Evolutionary conservation across 2,797 vertebrate genomes (phyloP), one percentile per base, ranked within the genome.

Genomic region (Lepus oiostolus): DNA sequence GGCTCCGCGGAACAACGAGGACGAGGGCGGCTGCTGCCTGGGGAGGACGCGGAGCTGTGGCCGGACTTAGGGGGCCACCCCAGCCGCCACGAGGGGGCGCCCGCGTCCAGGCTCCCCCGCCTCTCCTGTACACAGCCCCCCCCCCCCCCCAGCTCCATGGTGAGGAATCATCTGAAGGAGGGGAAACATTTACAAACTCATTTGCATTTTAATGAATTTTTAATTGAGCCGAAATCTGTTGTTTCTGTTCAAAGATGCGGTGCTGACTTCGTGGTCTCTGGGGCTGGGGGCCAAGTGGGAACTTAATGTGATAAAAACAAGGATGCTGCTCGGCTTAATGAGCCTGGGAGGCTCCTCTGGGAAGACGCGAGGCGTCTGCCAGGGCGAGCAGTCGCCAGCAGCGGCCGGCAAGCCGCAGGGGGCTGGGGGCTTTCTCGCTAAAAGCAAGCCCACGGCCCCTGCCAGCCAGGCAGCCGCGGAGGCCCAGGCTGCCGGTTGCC

Each of bases 161-260:
- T 88, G 98, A 98, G 96, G 94, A 98, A 97, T 97, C 97, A 96
- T 97, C 96, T 96, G 96, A 97, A 96, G 87, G 68, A 88, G 77
- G 96, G 50, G 74, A 74, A 97, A 97, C 94, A 97, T 97, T 96
- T 93, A 98, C 97, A 98, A 98, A 97, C 98, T 97, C 89, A 98
- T 99, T 98, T 98, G 98, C 98, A 99, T 98, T 98, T 98, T 99
- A 98, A 98, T 98, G 98, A 98, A 98, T 98, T 98, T 99, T 98
- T 99, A 98, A 98, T 98, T 98, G 98, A 98, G 98, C 98, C 97
- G 62, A 98, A 98, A 98, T 98, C 98, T 99, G 98, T 98, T 98
- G 98, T 98, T 99, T 98, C 98, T 98, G 98, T 98, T 98, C 98
- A 98, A 98, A 98, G 98, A 98, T 97, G 98, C 97, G 98, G 98